Conservation (phyloP, 2,797 vertebrate species). For the Helostoma temminkii region DNA sequence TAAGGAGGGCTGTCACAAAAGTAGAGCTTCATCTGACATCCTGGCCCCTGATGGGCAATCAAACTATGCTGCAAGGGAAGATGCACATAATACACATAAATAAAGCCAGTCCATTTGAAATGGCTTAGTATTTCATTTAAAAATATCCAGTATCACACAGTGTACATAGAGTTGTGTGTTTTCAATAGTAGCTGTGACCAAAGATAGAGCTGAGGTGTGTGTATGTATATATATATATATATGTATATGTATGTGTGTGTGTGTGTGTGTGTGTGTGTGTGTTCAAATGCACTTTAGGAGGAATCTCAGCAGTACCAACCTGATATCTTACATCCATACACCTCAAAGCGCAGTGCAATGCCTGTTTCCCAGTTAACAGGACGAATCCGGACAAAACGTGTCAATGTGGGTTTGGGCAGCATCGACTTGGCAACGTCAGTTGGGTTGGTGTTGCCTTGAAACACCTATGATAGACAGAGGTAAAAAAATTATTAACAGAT, state of each 20-base stretch:
- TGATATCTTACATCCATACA: conserved; percentile 99
- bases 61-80: neutral
- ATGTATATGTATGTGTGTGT: no score
- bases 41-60: conserved; percentile 20
- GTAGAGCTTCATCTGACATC: conserved; percentile 34
- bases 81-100: no score
- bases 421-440: conserved; percentile 89
- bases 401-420: conserved; percentile 93
- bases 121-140: neutral
- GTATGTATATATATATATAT: no score
- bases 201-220: neutral
- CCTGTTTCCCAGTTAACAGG: conserved; percentile 94
- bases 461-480: conserved; percentile 83
- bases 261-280: conserved; percentile 13
- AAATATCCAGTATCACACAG: neutral
- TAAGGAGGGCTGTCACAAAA: conserved; percentile 39
- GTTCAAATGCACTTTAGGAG: conserved; percentile 15
- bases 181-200: neutral
- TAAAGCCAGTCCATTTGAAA: conserved; percentile 4
- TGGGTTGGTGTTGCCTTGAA: conserved; percentile 95
- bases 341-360: conserved; percentile 96
- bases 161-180: neutral
- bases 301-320: conserved; percentile 81
- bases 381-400: conserved; percentile 92
- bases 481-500: conserved; percentile 73